Evolutionary conservation across 1,140 invertebrate genomes (phyloP), one percentile per base, ranked within the genome.

Genomic region (Zelostemma sp.): DNA sequence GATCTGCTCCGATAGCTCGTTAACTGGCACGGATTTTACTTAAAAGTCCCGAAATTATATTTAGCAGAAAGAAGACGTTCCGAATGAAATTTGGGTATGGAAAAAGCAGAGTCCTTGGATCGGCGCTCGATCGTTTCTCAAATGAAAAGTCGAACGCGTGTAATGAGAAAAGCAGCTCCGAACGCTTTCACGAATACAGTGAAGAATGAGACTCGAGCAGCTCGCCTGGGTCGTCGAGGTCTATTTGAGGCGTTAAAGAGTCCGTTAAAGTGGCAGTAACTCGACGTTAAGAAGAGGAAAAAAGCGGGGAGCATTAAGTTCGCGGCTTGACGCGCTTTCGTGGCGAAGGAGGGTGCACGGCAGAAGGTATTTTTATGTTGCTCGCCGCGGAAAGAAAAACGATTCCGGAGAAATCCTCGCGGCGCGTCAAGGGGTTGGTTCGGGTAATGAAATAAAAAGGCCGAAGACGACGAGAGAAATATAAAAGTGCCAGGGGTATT

Each of bases 201-300:
- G 28, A 49, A 59, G 63, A 67, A 59, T 47, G 48, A 64, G 45
- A 45, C 31, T 57, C 46, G 50, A 43, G 43, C 16, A 12, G 9
- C 17, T 16, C 41, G 41, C 11, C 41, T 43, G 41, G 41, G 3
- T 43, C 60, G 62, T 63, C 43, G 48, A 49, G 46, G 67, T 82
- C 76, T 82, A 82, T 83, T 82, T 73, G 81, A 80, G 66, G 76
- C 79, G 75, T 81, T 81, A 81, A 84, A 80, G 76, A 80, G 76
- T 77, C 75, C 71, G 78, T 82, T 82, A 82, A 84, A 82, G 76
- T 73, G 77, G 76, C 74, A 68, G 77, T 80, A 83, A 80, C 74
- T 81, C 73, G 76, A 76, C 74, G 68, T 77, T 73, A 75, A 75
- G 75, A 75, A 71, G 51, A 56, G 65, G 46, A 72, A 60, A 62